These are phyloP conservation scores for Pandemis corylana DNA, from an alignment of 2,888 invertebrate genomes.

Conservation along the genomic window DNA sequence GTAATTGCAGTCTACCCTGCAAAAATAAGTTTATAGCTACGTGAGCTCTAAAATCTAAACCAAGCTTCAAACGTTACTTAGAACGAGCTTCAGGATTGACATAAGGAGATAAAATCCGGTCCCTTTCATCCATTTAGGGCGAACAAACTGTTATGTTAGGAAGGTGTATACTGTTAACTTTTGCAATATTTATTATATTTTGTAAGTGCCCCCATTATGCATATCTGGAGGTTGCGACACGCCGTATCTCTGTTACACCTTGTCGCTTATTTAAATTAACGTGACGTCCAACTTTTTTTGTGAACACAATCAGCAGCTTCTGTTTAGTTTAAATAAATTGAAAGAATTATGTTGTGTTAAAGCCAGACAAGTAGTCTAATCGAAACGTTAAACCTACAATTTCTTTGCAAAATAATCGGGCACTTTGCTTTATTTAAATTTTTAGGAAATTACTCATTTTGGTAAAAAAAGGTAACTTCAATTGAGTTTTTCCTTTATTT, in stretches of 20 bases:
- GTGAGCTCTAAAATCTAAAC: no score
- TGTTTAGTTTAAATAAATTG: not conserved
- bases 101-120: slow-evolving; percentile 71
- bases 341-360: not conserved
- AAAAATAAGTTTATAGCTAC: no score
- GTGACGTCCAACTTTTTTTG: slow-evolving; percentile 45
- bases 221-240: slow-evolving; percentile 60
- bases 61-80: not conserved
- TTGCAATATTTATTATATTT: slow-evolving; percentile 82
- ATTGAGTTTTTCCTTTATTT: no score
- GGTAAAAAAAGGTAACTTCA: no score
- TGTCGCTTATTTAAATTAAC: slow-evolving; percentile 58
- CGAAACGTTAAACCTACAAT: no score
- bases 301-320: not conserved
- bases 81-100: slow-evolving; percentile 60
- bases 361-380: no score
- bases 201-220: slow-evolving; percentile 76
- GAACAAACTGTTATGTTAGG: slow-evolving; percentile 77
- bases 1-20: no score
- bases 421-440: no score
- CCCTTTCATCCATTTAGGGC: slow-evolving; percentile 74
- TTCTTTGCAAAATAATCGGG: no score
- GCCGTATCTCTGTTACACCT: slow-evolving; percentile 55
- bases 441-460: no score
- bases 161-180: slow-evolving; percentile 63